Percentiles rank a stretch among this genome's conserved stretches.
These are phyloP conservation scores for Pachypeltis micranthus DNA, from an alignment of 1,140 invertebrate species.

Conservation along the genomic window DNA sequence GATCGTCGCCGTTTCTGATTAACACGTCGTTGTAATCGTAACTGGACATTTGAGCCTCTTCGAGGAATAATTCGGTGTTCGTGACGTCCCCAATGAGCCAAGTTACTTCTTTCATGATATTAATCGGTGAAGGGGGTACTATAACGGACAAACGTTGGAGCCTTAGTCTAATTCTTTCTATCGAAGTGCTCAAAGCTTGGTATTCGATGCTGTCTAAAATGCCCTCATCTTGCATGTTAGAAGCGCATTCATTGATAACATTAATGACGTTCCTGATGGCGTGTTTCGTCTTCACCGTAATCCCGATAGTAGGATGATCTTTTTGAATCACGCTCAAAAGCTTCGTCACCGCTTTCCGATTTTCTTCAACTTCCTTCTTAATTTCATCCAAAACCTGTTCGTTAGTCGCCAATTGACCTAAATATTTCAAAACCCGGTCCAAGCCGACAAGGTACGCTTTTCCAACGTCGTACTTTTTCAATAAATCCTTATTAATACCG, in stretches of 20 bases:
- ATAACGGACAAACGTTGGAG: background rate
- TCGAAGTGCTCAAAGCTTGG: background rate
- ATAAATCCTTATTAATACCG: background rate
- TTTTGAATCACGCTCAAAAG: background rate
- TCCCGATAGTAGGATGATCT: background rate
- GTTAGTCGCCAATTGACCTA: slow-evolving; percentile 1
- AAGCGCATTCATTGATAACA: slow-evolving; percentile 6
- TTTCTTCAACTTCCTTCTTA: background rate
- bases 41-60: background rate
- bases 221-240: slow-evolving; percentile 6
- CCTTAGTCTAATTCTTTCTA: background rate
- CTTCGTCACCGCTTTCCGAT: background rate
- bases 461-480: slow-evolving; percentile 11
- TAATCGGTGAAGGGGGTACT: background rate
- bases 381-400: background rate
- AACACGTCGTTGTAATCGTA: slow-evolving; percentile 9
- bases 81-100: slow-evolving; percentile 7
- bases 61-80: background rate
- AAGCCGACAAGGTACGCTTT: slow-evolving; percentile 11
- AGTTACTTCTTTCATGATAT: slow-evolving; percentile 10
- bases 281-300: slow-evolving; percentile 11
- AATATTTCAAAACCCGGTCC: slow-evolving; percentile 11
- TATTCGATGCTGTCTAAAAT: slow-evolving; percentile 12
- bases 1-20: slow-evolving; percentile 5
- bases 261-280: slow-evolving; percentile 13